Conservation (phyloP, 1,140 invertebrate species). For the Dufourea novaeangliae region DNA sequence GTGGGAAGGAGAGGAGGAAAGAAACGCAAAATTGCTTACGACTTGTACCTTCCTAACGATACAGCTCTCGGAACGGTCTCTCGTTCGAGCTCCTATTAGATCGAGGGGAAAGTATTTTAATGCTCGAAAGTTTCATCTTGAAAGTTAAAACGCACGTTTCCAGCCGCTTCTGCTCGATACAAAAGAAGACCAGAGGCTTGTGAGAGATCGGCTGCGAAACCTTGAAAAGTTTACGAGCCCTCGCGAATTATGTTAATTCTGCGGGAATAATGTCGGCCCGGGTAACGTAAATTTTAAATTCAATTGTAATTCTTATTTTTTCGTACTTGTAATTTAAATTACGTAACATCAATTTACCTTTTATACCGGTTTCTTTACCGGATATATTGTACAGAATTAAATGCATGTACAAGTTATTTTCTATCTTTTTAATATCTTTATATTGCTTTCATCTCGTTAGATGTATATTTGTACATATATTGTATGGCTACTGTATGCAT, state of each 20-base stretch:
- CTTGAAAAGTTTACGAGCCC: neutral
- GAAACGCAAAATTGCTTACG: constrained; percentile 9
- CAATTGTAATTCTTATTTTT: no score
- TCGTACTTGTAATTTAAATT: no score
- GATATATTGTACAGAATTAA: neutral
- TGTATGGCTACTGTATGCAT: no score
- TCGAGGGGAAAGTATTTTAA: constrained; percentile 17
- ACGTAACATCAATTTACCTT: neutral
- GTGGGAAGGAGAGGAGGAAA: constrained; percentile 12
- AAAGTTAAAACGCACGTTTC: constrained; percentile 11
- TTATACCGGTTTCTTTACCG: no score
- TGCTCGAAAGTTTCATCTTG: constrained; percentile 8
- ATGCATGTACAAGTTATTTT: neutral
- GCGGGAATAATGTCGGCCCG: neutral
- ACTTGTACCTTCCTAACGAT: constrained; percentile 14
- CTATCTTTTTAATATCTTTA: no score
- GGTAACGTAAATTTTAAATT: neutral
- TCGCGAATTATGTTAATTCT: neutral
- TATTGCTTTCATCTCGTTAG: no score
- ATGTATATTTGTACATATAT: no score
- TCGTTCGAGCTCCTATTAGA: neutral
- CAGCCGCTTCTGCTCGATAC: neutral
- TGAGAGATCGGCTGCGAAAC: neutral
- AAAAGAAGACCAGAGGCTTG: neutral
- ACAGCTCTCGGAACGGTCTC: constrained; percentile 28